Conservation (phyloP, 2,888 invertebrate species). For the Anthophora plumipes region DNA sequence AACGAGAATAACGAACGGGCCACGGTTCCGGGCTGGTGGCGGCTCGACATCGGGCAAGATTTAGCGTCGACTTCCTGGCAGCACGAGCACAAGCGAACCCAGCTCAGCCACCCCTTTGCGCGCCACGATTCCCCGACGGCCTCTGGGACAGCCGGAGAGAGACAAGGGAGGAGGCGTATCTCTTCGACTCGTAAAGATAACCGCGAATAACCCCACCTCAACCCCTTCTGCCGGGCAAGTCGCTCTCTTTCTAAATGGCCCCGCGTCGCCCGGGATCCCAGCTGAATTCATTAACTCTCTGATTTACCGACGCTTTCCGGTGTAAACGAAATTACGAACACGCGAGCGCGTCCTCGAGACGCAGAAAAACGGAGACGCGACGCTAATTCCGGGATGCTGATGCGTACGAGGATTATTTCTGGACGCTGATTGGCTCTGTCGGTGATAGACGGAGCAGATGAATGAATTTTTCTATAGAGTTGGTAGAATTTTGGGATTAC, state of each 20-base stretch:
- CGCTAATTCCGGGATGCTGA: background rate
- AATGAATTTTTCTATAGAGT: too few relatives aligned
- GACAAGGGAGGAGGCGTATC: slow-evolving; percentile 75
- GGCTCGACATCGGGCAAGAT: slow-evolving; percentile 74
- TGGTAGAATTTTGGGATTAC: too few relatives aligned
- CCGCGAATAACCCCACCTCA: slow-evolving; percentile 69
- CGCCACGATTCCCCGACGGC: slow-evolving; percentile 35
- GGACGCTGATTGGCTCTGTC: too few relatives aligned
- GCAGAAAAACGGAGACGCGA: slow-evolving; percentile 1
- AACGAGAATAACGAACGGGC: slow-evolving; percentile 58
- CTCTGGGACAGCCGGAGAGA: slow-evolving; percentile 56
- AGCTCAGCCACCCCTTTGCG: slow-evolving; percentile 46
- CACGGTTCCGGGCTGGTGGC: slow-evolving; percentile 50
- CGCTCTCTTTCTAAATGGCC: slow-evolving; percentile 60
- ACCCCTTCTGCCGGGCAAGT: slow-evolving; percentile 56
- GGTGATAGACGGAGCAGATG: background rate
- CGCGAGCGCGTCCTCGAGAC: slow-evolving; percentile 26
- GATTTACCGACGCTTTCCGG: slow-evolving; percentile 83
- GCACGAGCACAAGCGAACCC: slow-evolving; percentile 30
- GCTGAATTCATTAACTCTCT: slow-evolving; percentile 82
- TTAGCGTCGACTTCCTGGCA: slow-evolving; percentile 79
- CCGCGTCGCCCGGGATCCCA: slow-evolving; percentile 62
- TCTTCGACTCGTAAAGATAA: slow-evolving; percentile 82
- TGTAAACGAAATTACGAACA: slow-evolving; percentile 78
- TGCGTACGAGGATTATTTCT: background rate